These are phyloP conservation scores for Lacerta bilineata DNA, from an alignment of 2,797 vertebrate genomes.

Conservation along the genomic window DNA sequence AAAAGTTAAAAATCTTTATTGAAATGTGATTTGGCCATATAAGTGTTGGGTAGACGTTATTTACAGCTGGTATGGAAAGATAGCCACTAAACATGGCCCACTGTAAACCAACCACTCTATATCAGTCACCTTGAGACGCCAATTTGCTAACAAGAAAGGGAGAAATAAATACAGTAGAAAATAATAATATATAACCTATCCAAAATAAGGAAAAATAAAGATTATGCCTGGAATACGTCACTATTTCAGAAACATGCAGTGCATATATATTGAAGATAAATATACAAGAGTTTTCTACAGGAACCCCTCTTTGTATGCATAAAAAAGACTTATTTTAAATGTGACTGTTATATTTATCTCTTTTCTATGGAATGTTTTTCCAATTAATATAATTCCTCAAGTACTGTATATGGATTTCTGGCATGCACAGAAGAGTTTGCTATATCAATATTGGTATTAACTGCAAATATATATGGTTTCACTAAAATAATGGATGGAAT, in stretches of 20 bases:
- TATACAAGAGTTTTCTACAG: constrained; percentile 40
- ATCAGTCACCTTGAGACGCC: background rate
- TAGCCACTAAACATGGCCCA: background rate
- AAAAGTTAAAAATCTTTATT: background rate
- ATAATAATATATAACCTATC: background rate
- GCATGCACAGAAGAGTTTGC: background rate
- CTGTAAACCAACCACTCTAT: background rate
- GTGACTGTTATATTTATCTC: constrained; percentile 33
- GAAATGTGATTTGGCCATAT: background rate
- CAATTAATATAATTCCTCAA: constrained; percentile 61
- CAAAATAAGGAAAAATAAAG: background rate
- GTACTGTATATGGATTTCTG: constrained; percentile 36
- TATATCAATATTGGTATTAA: constrained; percentile 47
- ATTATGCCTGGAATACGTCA: background rate
- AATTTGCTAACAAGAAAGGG: background rate
- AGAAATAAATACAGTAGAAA: background rate
- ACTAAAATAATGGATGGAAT: constrained; percentile 64
- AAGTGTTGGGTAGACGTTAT: background rate
- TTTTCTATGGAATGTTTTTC: constrained; percentile 48
- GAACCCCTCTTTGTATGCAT: constrained; percentile 36
- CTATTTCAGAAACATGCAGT: constrained; percentile 32
- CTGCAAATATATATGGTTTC: constrained; percentile 54
- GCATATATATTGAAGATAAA: constrained; percentile 9
- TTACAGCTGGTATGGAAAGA: background rate
- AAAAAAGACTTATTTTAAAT: constrained; percentile 49